A percentile compares a stretch with the other conserved stretches of the same genome.
These are phyloP conservation scores for Campoletis sonorensis DNA, from an alignment of 1,140 invertebrate species.

Conservation along the genomic window DNA sequence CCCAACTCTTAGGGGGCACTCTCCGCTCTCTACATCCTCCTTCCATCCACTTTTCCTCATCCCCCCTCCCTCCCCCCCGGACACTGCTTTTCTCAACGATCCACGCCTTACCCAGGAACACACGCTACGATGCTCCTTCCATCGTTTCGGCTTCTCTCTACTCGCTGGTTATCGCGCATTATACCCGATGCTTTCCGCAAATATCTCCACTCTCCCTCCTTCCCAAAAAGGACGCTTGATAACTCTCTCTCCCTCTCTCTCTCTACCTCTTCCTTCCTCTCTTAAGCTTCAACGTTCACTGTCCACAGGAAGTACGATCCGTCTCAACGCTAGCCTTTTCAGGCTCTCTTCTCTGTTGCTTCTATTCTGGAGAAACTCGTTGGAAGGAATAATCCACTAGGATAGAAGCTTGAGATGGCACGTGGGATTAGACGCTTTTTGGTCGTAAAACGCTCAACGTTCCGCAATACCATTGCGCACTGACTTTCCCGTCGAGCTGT, in stretches of 20 bases:
- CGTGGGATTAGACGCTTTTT: conserved; percentile 35
- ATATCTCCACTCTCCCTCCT: conserved; percentile 21
- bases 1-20: conserved; percentile 10
- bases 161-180: conserved; percentile 40
- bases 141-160: not conserved
- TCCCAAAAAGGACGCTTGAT: conserved; percentile 20
- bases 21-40: conserved; percentile 17
- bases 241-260: not conserved
- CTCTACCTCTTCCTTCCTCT: not conserved
- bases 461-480: conserved; percentile 8
- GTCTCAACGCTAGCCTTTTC: not conserved
- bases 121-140: conserved; percentile 20
- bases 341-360: not conserved
- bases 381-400: conserved; percentile 35
- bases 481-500: not conserved
- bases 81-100: not conserved
- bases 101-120: conserved; percentile 10
- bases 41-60: not conserved
- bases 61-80: too few species aligned
- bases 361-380: conserved; percentile 20
- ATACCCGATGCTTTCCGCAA: conserved; percentile 15
- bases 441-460: conserved; percentile 29
- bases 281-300: not conserved
- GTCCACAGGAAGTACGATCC: not conserved
- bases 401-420: not conserved